Conservation (phyloP, 2,113 vertebrate species). For the Labeo rohita region DNA sequence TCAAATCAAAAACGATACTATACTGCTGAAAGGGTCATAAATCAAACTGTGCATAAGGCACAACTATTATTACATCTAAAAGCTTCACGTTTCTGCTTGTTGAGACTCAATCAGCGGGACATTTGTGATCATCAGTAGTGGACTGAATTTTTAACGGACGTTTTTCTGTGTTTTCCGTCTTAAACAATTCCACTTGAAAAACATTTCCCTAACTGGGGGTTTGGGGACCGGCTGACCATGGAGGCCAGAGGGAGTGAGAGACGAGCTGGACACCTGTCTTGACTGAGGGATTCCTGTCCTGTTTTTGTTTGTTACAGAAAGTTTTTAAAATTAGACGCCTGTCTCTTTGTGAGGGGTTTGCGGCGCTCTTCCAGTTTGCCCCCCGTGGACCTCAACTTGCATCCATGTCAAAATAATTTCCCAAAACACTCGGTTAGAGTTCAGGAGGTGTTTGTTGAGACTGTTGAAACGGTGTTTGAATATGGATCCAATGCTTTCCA, state of each 20-base stretch:
- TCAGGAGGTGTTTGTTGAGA: not conserved
- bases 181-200: conserved; percentile 64
- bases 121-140: not conserved
- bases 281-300: conserved; percentile 59
- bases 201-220: conserved; percentile 61
- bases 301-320: conserved; percentile 60
- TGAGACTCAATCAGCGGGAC: not conserved
- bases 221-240: conserved; percentile 40
- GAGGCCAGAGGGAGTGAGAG: conserved; percentile 28
- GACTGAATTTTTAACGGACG: not conserved
- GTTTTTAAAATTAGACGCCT: conserved; percentile 52
- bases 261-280: conserved; percentile 53
- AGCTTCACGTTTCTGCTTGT: not conserved
- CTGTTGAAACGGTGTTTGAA: not conserved
- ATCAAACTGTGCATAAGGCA: not conserved
- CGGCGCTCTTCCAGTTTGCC: conserved; percentile 57
- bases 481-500: not conserved
- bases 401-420: conserved; percentile 58
- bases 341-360: conserved; percentile 38
- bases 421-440: not conserved
- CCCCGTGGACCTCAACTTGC: conserved; percentile 61
- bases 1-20: not conserved
- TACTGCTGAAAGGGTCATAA: not conserved
- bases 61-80: not conserved
- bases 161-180: conserved; percentile 52